Base-by-base conservation (phyloP, 2,888 invertebrate genomes). In the Cheilosia grossa region DNA sequence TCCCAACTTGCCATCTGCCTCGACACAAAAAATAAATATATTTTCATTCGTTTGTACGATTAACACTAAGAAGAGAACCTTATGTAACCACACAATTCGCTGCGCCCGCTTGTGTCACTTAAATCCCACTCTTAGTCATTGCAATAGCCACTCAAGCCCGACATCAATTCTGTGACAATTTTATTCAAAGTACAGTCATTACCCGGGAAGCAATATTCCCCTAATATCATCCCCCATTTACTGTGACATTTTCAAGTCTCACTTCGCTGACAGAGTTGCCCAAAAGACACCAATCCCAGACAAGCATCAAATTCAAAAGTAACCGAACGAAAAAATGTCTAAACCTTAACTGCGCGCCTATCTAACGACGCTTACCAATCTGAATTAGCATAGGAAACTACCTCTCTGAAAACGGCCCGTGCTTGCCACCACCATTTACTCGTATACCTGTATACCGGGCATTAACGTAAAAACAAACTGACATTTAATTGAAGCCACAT, bases 401-500 rank as follows among this genome's bases (percentile, higher is more conserved):
- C 77, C 75, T 30, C 44, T 63, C 78, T 51, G 59, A 47, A 74
- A 44, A 64, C 10, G 67, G 47, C 19, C 59, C 4, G 17, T 15
- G 9, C 47, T n/a, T 13, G 42, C 5, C 19, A n/a, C 37, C 2
- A 2, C 27, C 6, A 27, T 27, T 7, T 24, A 49, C 37, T 53
- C 59, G 61, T 53, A 61, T 83, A 70, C 70, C 79, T 74, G 69
- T 56, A 21, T 21, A 44, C 69, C 44, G 61, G 74, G 74, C 74
- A 75, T 85, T 81, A 81, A 66, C 74, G 85, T 81, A 81, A 77
- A 81, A 81, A 85, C 72, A 81, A 81, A 85, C 72, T 85, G 75
- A 85, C 85, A 77, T 85, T 85, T 85, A 85, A 85, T 85, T 85
- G 85, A 85, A 85, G 85, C 70, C 72, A 85, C 85, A 85, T 85